These are phyloP conservation scores for Rhabdophis nuchalis DNA, from an alignment of 2,797 vertebrate species.

Conservation along the genomic window DNA sequence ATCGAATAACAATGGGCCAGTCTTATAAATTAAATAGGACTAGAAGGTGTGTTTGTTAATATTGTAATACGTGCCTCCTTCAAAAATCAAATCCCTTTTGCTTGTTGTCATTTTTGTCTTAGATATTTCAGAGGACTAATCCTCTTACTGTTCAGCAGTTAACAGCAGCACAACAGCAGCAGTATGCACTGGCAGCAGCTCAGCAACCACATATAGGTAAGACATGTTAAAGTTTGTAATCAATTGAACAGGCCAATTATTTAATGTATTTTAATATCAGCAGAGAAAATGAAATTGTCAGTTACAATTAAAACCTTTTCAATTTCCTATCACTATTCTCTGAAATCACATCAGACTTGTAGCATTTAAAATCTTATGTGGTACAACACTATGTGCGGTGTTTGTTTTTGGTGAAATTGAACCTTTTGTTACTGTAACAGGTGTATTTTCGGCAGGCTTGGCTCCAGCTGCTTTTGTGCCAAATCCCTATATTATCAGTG, in stretches of 20 bases:
- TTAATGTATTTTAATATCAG: neutral
- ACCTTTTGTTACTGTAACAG: constrained; percentile 70
- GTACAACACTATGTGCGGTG: constrained; percentile 35
- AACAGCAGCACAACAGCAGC: constrained; percentile 93
- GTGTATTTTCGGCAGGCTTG: constrained; percentile 87
- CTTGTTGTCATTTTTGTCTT: constrained; percentile 16
- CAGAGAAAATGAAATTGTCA: neutral
- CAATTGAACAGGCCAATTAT: too few species aligned
- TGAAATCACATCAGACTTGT: constrained; percentile 1
- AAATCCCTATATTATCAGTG: constrained; percentile 98
- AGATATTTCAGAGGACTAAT: constrained; percentile 96
- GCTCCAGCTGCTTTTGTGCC: constrained; percentile 97
- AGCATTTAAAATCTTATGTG: constrained; percentile 30
- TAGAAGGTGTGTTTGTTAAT: neutral
- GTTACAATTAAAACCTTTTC: neutral
- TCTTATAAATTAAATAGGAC: neutral
- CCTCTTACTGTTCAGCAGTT: constrained; percentile 91
- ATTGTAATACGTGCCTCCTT: neutral
- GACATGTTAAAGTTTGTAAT: constrained; percentile 27
- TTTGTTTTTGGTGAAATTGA: constrained; percentile 57
- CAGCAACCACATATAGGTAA: constrained; percentile 96
- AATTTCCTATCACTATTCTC: neutral
- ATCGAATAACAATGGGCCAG: neutral
- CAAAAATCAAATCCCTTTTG: constrained; percentile 3
- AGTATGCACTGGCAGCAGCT: constrained; percentile 89